Base-by-base conservation (phyloP, 92 coral and sea anemone species). In the Diadumene lineata region DNA sequence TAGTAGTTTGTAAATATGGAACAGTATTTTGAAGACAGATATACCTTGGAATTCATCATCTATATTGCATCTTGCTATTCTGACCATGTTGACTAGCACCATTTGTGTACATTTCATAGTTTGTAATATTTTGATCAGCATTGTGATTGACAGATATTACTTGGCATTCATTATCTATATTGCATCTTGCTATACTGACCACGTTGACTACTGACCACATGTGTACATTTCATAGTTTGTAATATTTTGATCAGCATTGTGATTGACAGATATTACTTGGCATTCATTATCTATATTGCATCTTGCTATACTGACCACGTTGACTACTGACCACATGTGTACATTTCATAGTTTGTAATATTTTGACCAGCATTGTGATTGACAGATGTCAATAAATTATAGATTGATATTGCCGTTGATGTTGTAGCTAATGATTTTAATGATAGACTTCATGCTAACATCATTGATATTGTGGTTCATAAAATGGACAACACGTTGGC, bases 401-500 rank as follows among this genome's bases (percentile, higher is more conserved):
- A 28, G 31, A 30, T 31, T 30, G 31, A 24, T 18, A 31, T 38
- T 13, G 22, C 73, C 58, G 7, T 33, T 43, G 26, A 22, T 68
- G 27, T 22, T 43, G 7, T 22, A 10, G n/a, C 18, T 17, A 38
- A 17, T 2, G n/a, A 50, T 50, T 50, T 13, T 13, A 13, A 50
- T 50, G 13, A 50, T n/a, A n/a, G n/a, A n/a, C 50, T 30, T 3
- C 61, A 21, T n/a, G n/a, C n/a, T 58, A 0, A 72, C 15, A 7
- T 50, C 64, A 13, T 9, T 50, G 61, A 33, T 22, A 68, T 68
- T 78, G 61, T 23, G 82, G 55, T 60, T 78, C 82, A 13, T 88
- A 91, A 69, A 92, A 88, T 15, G 97, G 92, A 67, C 99, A 96
- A 46, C 99, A 96, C 58, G 92, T 92, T n/a, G 85, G 86, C 34